Percentiles rank a stretch among this genome's conserved stretches.
phyloP scores from a whole-genome alignment of 2,888 invertebrate genomes.

The Limnephilus auricula region DNA sequence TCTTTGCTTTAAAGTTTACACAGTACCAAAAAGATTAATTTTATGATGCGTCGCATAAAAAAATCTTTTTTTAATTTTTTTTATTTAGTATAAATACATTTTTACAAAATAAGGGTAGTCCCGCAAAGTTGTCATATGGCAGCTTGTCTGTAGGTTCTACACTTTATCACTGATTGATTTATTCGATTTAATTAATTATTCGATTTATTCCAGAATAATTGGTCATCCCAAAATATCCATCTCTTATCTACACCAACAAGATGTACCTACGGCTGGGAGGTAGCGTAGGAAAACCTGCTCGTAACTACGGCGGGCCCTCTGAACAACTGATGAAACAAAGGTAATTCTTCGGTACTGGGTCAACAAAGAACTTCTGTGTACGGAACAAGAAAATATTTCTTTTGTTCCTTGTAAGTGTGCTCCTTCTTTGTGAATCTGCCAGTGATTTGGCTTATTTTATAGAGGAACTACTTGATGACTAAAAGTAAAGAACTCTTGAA shows the following conservation, averaged over 20 bases:
- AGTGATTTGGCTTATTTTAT: neutral
- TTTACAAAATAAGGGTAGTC: no score
- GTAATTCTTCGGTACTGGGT: slow-evolving; percentile 56
- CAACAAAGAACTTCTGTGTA: slow-evolving; percentile 50
- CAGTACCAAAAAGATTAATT: no score
- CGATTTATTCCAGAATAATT: neutral
- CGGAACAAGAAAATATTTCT: slow-evolving; percentile 42
- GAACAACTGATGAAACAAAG: slow-evolving; percentile 60
- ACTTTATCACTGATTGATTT: no score
- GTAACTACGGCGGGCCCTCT: neutral
- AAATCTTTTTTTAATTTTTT: neutral
- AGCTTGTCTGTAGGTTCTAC: no score
- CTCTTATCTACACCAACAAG: neutral
- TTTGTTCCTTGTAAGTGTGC: neutral
- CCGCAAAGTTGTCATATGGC: no score
- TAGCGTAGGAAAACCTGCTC: neutral
- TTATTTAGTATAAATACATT: no score
- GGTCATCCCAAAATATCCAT: neutral
- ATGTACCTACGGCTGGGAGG: neutral
- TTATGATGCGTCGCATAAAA: no score
- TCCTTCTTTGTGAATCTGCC: slow-evolving; percentile 20
- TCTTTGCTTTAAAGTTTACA: no score
- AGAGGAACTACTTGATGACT: neutral
- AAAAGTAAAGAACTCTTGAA: neutral
- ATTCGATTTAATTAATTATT: no score